Percentiles rank a stretch among this genome's conserved stretches.
Conservation (phyloP, 2,888 invertebrate species). For the Saturnia pavonia region DNA sequence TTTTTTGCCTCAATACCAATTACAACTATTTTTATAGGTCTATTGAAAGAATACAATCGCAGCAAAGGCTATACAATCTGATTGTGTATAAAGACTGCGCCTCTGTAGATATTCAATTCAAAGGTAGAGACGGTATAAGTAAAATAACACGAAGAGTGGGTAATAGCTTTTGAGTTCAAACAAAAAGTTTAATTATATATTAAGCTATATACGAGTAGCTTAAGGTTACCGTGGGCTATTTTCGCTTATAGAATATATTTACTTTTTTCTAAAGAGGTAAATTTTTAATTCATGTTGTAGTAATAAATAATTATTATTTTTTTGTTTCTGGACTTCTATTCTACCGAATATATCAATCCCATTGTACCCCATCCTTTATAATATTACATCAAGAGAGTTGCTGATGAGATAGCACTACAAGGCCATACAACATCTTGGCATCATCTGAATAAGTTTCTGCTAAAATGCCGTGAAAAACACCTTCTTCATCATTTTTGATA, state of each 20-base stretch:
- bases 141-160: neutral
- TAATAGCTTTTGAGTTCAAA: slow-evolving; percentile 31
- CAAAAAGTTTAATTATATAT: slow-evolving; percentile 33
- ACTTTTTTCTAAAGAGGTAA: neutral
- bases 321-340: neutral
- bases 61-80: slow-evolving; percentile 62
- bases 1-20: slow-evolving; percentile 67
- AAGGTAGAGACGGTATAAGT: slow-evolving; percentile 41
- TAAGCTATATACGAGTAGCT: slow-evolving; percentile 24
- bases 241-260: slow-evolving; percentile 1
- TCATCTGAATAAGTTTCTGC: too few species aligned
- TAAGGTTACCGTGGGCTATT: slow-evolving; percentile 20
- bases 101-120: slow-evolving; percentile 53
- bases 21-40: slow-evolving; percentile 67
- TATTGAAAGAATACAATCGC: slow-evolving; percentile 64
- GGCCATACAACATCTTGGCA: too few species aligned
- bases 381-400: too few species aligned
- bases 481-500: too few species aligned
- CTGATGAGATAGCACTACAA: too few species aligned
- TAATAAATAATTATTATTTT: neutral
- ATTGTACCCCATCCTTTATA: too few species aligned
- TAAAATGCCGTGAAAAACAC: too few species aligned
- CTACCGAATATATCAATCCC: too few species aligned
- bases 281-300: neutral
- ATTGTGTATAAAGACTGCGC: slow-evolving; percentile 53